A percentile compares a stretch with the other conserved stretches of the same genome.
Evolutionary conservation across 2,797 vertebrate genomes (phyloP).

Genomic region (Bradypodion pumilum): DNA sequence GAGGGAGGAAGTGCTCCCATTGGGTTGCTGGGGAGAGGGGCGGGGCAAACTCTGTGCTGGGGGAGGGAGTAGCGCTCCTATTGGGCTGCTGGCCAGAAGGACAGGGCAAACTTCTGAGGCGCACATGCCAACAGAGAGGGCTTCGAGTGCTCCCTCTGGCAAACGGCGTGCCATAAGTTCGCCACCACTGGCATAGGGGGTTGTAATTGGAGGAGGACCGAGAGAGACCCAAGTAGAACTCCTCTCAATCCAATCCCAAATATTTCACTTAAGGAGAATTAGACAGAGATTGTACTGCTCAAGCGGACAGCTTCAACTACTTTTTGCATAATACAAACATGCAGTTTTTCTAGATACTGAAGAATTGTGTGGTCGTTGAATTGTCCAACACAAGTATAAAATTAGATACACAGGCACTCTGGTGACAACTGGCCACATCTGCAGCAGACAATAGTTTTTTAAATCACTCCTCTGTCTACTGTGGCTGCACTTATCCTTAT

Average conservation of each 20-base stretch:
- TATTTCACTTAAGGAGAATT: neutral
- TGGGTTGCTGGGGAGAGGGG: too few relatives aligned
- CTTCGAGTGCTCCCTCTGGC: too few relatives aligned
- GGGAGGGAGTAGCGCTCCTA: too few relatives aligned
- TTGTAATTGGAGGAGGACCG: neutral
- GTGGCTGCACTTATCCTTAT: too few relatives aligned
- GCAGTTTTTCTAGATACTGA: neutral
- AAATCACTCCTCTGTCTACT: neutral
- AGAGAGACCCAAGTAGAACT: neutral
- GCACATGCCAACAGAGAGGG: too few relatives aligned
- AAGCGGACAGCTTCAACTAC: neutral
- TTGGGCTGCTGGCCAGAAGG: too few relatives aligned
- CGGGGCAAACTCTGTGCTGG: too few relatives aligned
- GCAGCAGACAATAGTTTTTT: neutral
- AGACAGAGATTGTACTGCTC: neutral
- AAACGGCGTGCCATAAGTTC: too few relatives aligned
- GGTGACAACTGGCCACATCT: neutral
- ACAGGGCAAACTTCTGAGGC: too few relatives aligned
- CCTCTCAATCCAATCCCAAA: neutral
- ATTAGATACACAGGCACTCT: neutral
- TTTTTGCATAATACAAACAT: neutral
- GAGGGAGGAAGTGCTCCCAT: too few relatives aligned
- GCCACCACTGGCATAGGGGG: neutral
- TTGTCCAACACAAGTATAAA: neutral
- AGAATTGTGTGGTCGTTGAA: neutral